A percentile compares a stretch with the other conserved stretches of the same genome.
Conservation (phyloP, 2,113 vertebrate species). For the Oenanthe melanoleuca region DNA sequence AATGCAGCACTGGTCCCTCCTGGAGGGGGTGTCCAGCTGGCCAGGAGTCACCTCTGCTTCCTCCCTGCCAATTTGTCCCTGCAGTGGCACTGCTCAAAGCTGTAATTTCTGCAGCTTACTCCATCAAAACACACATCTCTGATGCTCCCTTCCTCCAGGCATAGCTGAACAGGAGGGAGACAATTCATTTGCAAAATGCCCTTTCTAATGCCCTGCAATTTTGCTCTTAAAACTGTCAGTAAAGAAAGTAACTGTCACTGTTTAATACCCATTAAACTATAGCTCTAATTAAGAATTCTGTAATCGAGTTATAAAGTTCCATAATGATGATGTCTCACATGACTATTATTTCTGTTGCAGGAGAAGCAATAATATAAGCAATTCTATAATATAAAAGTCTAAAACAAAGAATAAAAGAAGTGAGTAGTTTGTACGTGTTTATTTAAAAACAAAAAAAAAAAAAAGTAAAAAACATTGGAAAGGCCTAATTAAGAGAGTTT, state of each 20-base stretch:
- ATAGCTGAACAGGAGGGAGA: background rate
- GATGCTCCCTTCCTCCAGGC: background rate
- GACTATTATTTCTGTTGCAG: background rate
- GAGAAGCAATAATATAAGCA: background rate
- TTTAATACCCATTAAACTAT: background rate
- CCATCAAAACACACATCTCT: background rate
- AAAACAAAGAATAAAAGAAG: background rate
- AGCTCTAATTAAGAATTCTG: background rate
- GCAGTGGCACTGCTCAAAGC: background rate
- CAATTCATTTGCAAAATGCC: background rate
- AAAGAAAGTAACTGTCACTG: background rate
- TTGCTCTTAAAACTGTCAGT: conserved; percentile 13
- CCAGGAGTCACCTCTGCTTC: background rate
- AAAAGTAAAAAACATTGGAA: background rate
- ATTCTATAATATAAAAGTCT: background rate
- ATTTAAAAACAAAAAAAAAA: background rate
- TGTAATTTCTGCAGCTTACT: conserved; percentile 7
- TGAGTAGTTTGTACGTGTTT: background rate
- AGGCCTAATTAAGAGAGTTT: conserved; percentile 15
- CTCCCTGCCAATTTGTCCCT: background rate
- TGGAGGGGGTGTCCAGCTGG: background rate
- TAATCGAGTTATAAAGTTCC: background rate
- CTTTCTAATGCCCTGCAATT: background rate
- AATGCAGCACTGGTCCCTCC: background rate
- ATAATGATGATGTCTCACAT: background rate